Evolutionary conservation across 2,113 vertebrate genomes (phyloP).

Genomic region (Cyphotilapia sp.): DNA sequence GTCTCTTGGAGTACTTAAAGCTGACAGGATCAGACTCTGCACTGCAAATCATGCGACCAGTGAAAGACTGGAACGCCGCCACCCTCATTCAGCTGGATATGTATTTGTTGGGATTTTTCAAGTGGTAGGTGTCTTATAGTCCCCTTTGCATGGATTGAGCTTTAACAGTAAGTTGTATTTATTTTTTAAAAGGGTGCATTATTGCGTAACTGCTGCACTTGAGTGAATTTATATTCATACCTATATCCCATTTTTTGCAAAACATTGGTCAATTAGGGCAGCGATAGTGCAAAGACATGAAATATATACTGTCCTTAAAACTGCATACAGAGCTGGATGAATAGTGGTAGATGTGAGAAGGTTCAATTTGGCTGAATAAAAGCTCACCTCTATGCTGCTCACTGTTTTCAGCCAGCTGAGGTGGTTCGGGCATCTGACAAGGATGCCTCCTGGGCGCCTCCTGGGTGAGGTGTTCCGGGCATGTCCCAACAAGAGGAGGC

Average conservation of each 20-base stretch:
- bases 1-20: conserved; percentile 60
- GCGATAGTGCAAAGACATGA: not conserved
- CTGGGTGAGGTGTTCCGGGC: fast-evolving
- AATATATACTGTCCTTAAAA: fast-evolving
- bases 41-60: conserved; percentile 55
- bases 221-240: not conserved
- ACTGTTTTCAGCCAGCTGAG: not conserved
- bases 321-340: not conserved
- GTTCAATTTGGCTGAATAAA: fast-evolving
- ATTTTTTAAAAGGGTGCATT: not conserved
- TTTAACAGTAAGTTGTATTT: not conserved
- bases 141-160: not conserved
- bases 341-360: fast-evolving
- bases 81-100: conserved; percentile 48
- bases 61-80: conserved; percentile 7
- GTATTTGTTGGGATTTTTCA: conserved; percentile 58
- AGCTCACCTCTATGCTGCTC: not conserved
- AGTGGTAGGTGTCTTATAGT: conserved; percentile 23
- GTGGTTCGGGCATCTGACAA: not conserved
- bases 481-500: fast-evolving
- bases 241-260: not conserved
- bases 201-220: not conserved
- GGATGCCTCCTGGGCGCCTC: not conserved
- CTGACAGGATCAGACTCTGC: conserved; percentile 19
- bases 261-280: not conserved